Base-by-base conservation (phyloP, 2,113 vertebrate species). In the Tichodroma muraria region DNA sequence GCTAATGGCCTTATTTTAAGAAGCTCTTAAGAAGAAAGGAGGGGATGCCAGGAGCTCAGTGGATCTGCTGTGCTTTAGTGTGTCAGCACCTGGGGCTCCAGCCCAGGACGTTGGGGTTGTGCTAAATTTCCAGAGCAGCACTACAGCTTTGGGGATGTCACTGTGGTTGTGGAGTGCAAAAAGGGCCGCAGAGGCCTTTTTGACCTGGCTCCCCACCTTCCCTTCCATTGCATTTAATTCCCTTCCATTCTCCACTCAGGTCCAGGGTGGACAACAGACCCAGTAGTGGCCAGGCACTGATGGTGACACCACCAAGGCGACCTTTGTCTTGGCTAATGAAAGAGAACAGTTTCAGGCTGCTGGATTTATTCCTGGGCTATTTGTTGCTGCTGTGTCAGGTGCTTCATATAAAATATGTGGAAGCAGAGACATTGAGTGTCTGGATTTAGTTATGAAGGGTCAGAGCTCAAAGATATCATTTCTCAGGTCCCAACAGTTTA, bases 1-100 rank as follows among this genome's bases (percentile, higher is more conserved):
- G 11, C 93, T 95, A 96, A 96, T 95, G 96, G 95, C 19, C 49
- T 96, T 97, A 97, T 97, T 97, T 97, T 96, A 97, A 94, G 96
- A 79, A 92, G 53, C 93, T 88, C 91, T 96, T 95, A 54, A 89
- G 70, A 31, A 78, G 63, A 59, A 64, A 71, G 44, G 11, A 77
- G 25, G 66, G n/a, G 44, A 15, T 52, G 52, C 68, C 65, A 57
- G 85, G 49, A 35, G 13, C 82, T 79, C 27, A 4, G 82, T 17
- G 68, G 85, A 27, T 57, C 95, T 86, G 91, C n/a, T 93, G 89
- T 50, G 33, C 90, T 95, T 85, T 70, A 88, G 60, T 3, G 15
- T 76, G 91, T 80, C 95, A 76, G 59, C 94, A 81, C 87, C 35
- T 53, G 19, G n/a, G 40, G 72, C 63, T 45, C 13, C 14, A 50